These are phyloP conservation scores for Volucella inanis DNA, from an alignment of 2,888 invertebrate species.

Conservation along the genomic window DNA sequence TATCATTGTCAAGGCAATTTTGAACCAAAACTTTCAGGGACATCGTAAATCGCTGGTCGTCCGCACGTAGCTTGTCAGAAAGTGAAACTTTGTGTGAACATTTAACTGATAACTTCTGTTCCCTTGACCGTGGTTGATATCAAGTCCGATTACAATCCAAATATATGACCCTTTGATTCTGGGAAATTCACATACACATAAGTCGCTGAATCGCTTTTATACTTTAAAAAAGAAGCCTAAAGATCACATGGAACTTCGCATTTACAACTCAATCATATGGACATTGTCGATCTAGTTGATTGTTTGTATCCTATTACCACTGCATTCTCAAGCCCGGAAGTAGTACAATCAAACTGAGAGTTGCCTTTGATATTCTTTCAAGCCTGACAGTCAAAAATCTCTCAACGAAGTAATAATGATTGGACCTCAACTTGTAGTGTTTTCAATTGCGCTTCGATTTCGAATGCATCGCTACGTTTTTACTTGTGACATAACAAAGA, in stretches of 20 bases:
- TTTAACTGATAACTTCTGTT: not conserved
- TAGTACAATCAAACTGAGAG: slow-evolving; percentile 27
- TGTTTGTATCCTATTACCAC: too few relatives aligned
- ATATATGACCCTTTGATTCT: not conserved
- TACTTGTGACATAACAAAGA: slow-evolving; percentile 54
- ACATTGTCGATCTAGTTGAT: too few relatives aligned
- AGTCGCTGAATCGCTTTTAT: not conserved
- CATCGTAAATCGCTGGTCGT: not conserved
- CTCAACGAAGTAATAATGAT: slow-evolving; percentile 47
- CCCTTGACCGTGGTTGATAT: slow-evolving; percentile 7
- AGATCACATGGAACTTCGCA: too few relatives aligned
- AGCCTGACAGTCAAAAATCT: slow-evolving; percentile 27
- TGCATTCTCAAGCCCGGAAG: slow-evolving; percentile 22
- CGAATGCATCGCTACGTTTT: slow-evolving; percentile 56
- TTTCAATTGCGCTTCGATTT: slow-evolving; percentile 43
- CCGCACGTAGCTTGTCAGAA: not conserved
- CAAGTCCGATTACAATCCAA: slow-evolving; percentile 50
- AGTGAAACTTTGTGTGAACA: slow-evolving; percentile 3
- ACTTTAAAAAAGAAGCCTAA: too few relatives aligned
- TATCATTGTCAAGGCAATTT: too few relatives aligned
- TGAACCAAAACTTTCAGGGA: too few relatives aligned
- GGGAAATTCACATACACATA: not conserved
- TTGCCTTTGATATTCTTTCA: slow-evolving; percentile 47
- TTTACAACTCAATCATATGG: too few relatives aligned
- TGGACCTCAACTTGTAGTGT: slow-evolving; percentile 45